Conservation (phyloP, 2,888 invertebrate species). For the Pocota personata region DNA sequence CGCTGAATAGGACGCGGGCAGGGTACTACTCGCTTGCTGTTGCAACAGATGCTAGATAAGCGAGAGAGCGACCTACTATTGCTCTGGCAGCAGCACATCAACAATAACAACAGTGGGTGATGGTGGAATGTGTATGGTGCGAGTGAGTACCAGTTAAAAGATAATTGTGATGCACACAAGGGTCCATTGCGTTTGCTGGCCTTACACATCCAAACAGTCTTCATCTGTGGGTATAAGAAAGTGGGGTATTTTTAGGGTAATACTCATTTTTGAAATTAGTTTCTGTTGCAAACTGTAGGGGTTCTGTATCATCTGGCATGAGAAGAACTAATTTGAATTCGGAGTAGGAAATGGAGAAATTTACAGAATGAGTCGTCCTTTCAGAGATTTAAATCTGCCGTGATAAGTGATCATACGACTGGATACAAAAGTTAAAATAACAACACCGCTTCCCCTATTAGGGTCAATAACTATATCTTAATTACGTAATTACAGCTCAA, state of each 20-base stretch:
- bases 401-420: background rate
- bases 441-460: too few relatives aligned
- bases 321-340: background rate
- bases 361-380: background rate
- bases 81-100: background rate
- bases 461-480: too few relatives aligned
- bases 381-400: background rate
- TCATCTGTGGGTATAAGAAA: background rate
- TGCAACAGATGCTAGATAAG: conserved; percentile 72
- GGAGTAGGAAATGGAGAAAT: background rate
- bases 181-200: conserved; percentile 28
- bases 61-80: conserved; percentile 67
- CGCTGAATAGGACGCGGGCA: conserved; percentile 2
- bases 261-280: conserved; percentile 30
- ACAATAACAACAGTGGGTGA: conserved; percentile 45
- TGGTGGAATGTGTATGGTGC: conserved; percentile 52
- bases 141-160: conserved; percentile 52
- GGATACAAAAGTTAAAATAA: too few relatives aligned
- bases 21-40: conserved; percentile 3
- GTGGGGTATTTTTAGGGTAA: conserved; percentile 3
- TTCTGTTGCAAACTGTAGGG: background rate
- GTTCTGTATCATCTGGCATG: conserved; percentile 8
- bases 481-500: too few relatives aligned
- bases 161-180: conserved; percentile 46
- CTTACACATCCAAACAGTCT: background rate